A percentile compares a stretch with the other conserved stretches of the same genome.
Conservation (phyloP, 2,888 invertebrate species). For the Aleiodes leptofemur region DNA sequence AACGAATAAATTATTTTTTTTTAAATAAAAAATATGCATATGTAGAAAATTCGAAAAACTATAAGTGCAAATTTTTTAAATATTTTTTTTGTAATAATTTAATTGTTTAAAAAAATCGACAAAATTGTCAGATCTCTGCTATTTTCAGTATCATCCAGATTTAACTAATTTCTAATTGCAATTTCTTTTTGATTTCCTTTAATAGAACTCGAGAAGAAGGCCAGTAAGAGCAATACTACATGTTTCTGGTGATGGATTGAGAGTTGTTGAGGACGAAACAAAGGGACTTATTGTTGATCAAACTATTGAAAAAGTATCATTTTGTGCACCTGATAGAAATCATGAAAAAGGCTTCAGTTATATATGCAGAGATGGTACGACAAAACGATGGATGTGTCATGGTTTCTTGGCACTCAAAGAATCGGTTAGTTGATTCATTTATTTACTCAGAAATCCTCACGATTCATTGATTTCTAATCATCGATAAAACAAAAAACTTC, state of each 20-base stretch:
- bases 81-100: too few species aligned
- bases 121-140: too few species aligned
- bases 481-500: too few species aligned
- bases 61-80: too few species aligned
- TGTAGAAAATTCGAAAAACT: too few species aligned
- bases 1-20: too few species aligned
- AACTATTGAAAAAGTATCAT: slow-evolving; percentile 99
- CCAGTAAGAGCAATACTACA: slow-evolving; percentile 93
- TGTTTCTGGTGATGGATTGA: slow-evolving; percentile 95
- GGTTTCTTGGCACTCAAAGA: slow-evolving; percentile 97
- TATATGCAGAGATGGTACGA: slow-evolving; percentile 99
- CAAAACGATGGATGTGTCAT: slow-evolving; percentile 99
- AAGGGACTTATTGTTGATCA: slow-evolving; percentile 99
- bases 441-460: slow-evolving; percentile 21
- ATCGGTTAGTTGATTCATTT: slow-evolving; percentile 78
- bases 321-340: slow-evolving; percentile 99
- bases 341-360: slow-evolving; percentile 99
- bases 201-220: slow-evolving; percentile 89
- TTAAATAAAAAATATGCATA: too few species aligned
- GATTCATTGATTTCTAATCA: background rate
- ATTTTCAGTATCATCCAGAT: too few species aligned
- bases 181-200: background rate
- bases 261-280: slow-evolving; percentile 99
- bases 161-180: too few species aligned
- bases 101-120: too few species aligned